Evolutionary conservation across 2,888 invertebrate species (phyloP).

Genomic region (Sarcophaga caerulescens): DNA sequence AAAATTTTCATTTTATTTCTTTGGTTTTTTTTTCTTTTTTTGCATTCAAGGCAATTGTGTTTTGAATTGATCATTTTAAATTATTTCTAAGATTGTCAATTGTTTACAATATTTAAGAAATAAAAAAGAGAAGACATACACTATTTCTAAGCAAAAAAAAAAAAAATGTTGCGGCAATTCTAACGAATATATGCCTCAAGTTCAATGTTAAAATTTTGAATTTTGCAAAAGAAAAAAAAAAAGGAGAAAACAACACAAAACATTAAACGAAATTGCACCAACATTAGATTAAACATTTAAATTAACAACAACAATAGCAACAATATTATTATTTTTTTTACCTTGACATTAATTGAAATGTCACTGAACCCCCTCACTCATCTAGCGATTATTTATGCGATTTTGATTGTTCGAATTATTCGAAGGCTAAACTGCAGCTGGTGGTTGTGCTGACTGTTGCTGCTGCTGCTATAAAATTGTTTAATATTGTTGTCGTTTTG

Average conservation of each 20-base stretch:
- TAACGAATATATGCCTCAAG: not conserved
- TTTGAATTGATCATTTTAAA: too few species aligned
- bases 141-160: not conserved
- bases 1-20: too few species aligned
- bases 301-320: not conserved
- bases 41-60: too few species aligned
- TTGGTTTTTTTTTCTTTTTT: too few species aligned
- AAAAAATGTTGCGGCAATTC: not conserved
- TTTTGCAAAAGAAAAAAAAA: too few species aligned
- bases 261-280: not conserved
- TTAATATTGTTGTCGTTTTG: not conserved
- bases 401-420: not conserved
- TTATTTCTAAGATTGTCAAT: too few species aligned
- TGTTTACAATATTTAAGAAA: too few species aligned
- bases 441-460: not conserved
- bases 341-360: constrained; percentile 67
- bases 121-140: too few species aligned
- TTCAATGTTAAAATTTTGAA: not conserved
- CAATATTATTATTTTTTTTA: not conserved
- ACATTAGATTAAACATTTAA: not conserved
- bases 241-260: not conserved
- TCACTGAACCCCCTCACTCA: constrained; percentile 56
- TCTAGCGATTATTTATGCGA: not conserved
- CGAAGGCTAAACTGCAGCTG: not conserved
- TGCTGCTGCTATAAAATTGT: not conserved